Conservation (phyloP, 2,113 vertebrate species). For the Penelope pileata region DNA sequence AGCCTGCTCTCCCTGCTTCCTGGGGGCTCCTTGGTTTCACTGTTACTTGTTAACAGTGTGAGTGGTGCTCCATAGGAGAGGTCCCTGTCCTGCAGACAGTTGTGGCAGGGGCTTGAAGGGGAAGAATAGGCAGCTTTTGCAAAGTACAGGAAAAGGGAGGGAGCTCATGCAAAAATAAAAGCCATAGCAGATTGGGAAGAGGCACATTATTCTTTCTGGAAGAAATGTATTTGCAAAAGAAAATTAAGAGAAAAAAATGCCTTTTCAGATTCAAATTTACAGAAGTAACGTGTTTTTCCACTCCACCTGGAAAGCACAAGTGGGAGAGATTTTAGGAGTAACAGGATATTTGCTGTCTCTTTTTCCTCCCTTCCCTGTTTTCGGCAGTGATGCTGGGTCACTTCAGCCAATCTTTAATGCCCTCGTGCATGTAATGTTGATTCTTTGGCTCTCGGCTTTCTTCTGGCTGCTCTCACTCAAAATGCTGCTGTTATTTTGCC, state of each 20-base stretch:
- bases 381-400: background rate
- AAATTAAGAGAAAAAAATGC: background rate
- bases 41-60: background rate
- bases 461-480: background rate
- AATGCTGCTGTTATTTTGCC: background rate
- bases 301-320: background rate
- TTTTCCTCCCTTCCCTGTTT: background rate
- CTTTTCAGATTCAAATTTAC: background rate
- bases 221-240: background rate
- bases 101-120: background rate
- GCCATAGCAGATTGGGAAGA: background rate
- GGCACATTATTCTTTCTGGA: background rate
- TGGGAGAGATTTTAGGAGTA: background rate
- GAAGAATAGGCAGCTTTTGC: background rate
- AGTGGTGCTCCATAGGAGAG: background rate
- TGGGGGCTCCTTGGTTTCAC: background rate
- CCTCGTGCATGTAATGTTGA: accelerated
- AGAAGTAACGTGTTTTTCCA: constrained; percentile 9
- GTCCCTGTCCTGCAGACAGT: background rate
- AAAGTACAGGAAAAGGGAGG: background rate
- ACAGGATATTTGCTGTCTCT: background rate
- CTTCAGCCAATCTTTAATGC: background rate
- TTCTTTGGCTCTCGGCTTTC: background rate
- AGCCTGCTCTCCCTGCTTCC: background rate
- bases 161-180: background rate